Percentiles rank a stretch among this genome's conserved stretches.
phyloP scores from a whole-genome alignment of 2,113 vertebrate species.

The Thamnaconus septentrionalis region DNA sequence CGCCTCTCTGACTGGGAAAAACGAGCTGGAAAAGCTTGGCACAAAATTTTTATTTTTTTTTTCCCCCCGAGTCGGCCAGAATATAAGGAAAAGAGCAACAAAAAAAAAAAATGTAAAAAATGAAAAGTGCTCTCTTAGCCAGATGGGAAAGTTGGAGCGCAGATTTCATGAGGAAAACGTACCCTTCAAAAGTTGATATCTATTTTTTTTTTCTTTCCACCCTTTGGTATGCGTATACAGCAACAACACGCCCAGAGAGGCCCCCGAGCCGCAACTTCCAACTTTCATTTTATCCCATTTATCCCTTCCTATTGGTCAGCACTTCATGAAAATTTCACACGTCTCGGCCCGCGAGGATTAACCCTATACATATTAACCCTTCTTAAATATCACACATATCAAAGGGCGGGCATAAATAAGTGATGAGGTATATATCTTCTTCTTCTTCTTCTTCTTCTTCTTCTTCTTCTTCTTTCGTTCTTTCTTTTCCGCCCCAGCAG shows the following conservation, averaged over 20 bases:
- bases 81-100: constrained; percentile 2
- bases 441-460: constrained; percentile 39
- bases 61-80: no score
- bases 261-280: constrained; percentile 37
- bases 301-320: constrained; percentile 65
- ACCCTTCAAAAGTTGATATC: no score
- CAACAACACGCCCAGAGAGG: constrained; percentile 27
- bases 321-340: constrained; percentile 76
- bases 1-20: no score
- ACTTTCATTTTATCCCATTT: constrained; percentile 54
- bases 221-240: constrained; percentile 27
- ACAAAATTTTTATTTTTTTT: constrained; percentile 3
- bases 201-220: constrained; percentile 11
- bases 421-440: constrained; percentile 72
- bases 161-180: no score
- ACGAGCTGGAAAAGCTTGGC: constrained; percentile 34
- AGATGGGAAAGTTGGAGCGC: constrained; percentile 32
- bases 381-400: constrained; percentile 80
- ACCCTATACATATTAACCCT: constrained; percentile 80
- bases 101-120: no score
- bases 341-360: constrained; percentile 67
- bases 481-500: constrained; percentile 68
- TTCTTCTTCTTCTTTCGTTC: constrained; percentile 1
- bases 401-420: constrained; percentile 79
- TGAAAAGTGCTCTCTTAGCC: not conserved